These are phyloP conservation scores for Bombus confusus DNA, from an alignment of 1,140 invertebrate species.

Conservation along the genomic window DNA sequence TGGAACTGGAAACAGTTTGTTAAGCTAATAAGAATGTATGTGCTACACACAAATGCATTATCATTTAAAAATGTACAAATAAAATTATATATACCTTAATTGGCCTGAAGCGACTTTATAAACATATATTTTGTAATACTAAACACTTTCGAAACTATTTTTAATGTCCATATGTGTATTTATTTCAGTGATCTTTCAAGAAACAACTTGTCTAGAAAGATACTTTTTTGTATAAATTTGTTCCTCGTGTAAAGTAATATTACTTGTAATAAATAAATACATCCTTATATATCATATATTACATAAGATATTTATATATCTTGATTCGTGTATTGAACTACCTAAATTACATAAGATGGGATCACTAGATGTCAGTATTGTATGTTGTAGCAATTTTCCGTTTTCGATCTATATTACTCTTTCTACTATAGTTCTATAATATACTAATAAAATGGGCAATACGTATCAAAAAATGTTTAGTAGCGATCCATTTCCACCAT, in stretches of 20 bases:
- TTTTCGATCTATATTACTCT: neutral
- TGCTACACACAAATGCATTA: conserved; percentile 74
- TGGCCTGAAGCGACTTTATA: conserved; percentile 71
- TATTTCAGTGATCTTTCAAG: conserved; percentile 74
- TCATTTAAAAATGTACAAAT: conserved; percentile 35
- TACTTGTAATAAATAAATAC: neutral
- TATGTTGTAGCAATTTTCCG: neutral
- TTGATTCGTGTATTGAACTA: neutral
- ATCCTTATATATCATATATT: no score
- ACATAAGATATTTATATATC: neutral
- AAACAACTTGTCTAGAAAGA: conserved; percentile 52
- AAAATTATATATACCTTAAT: conserved; percentile 46
- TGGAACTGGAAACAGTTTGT: conserved; percentile 33
- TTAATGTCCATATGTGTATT: conserved; percentile 59
- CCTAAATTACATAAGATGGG: conserved; percentile 43
- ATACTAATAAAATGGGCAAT: conserved; percentile 59
- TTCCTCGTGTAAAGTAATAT: neutral
- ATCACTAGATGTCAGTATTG: conserved; percentile 59
- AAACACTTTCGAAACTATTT: conserved; percentile 5
- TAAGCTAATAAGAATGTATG: conserved; percentile 76
- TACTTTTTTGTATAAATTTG: neutral
- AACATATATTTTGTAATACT: neutral
- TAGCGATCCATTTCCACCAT: conserved; percentile 52
- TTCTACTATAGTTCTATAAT: neutral
- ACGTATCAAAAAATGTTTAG: conserved; percentile 24